Percentiles rank a stretch among this genome's conserved stretches.
These are phyloP conservation scores for Odontomachus brunneus DNA, from an alignment of 1,140 invertebrate genomes.

Conservation along the genomic window DNA sequence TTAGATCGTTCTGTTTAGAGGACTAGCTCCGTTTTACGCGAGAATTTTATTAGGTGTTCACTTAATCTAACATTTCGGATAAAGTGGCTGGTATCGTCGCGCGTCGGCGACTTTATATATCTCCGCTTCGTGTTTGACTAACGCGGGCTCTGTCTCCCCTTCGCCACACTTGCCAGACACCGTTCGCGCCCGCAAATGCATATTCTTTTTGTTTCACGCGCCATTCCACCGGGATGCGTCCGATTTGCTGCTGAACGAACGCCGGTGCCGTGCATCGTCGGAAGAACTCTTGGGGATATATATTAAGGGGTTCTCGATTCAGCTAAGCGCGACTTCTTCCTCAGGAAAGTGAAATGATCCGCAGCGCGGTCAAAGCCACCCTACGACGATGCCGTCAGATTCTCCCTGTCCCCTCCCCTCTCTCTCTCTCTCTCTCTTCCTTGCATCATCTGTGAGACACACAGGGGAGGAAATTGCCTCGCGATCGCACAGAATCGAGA, in stretches of 20 bases:
- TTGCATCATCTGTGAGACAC: not conserved
- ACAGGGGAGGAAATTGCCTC: constrained; percentile 39
- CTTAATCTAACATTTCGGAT: constrained; percentile 71
- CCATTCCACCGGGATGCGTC: constrained; percentile 56
- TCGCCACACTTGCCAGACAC: not conserved
- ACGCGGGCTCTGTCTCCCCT: constrained; percentile 9
- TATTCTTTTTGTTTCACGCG: constrained; percentile 24
- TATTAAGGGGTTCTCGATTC: constrained; percentile 61
- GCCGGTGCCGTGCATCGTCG: constrained; percentile 26
- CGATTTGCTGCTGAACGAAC: constrained; percentile 70
- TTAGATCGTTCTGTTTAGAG: too few species aligned
- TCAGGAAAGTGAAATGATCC: constrained; percentile 62
- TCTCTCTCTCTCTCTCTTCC: not conserved
- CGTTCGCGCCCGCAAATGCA: constrained; percentile 6
- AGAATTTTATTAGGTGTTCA: constrained; percentile 60
- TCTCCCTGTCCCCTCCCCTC: too few species aligned
- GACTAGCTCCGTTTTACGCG: not conserved
- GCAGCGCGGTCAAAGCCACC: constrained; percentile 33
- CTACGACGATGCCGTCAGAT: not conserved
- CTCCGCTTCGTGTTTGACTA: constrained; percentile 57
- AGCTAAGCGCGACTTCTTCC: not conserved
- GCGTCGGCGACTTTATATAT: constrained; percentile 69
- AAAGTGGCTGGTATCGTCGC: constrained; percentile 64
- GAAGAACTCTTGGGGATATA: constrained; percentile 60
- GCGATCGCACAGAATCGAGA: constrained; percentile 26